phyloP scores from a whole-genome alignment of 2,797 vertebrate genomes.

The Enteromius fasciolatus region DNA sequence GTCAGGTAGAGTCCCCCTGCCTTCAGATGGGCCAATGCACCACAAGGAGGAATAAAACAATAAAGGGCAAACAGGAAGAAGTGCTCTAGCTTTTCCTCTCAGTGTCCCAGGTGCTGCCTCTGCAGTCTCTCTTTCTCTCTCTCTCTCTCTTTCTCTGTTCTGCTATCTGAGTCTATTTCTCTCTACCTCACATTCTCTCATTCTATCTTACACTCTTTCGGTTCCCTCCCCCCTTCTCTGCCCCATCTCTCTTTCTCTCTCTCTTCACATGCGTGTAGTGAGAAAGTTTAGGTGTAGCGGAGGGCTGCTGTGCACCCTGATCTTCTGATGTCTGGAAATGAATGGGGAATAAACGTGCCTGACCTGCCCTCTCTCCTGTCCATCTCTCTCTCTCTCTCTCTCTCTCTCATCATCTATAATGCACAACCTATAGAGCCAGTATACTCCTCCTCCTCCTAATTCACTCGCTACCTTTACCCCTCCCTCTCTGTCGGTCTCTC shows the following conservation, averaged over 20 bases:
- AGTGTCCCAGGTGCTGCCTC: constrained; percentile 77
- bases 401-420: constrained; percentile 53
- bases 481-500: constrained; percentile 47
- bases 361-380: constrained; percentile 57
- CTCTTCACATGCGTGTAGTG: constrained; percentile 49
- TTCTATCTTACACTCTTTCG: constrained; percentile 31
- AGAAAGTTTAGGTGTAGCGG: constrained; percentile 76
- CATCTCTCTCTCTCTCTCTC: constrained; percentile 30
- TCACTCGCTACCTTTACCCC: constrained; percentile 45
- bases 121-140: constrained; percentile 70
- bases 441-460: constrained; percentile 55
- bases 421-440: constrained; percentile 57
- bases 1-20: constrained; percentile 63
- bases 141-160: constrained; percentile 48
- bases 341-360: constrained; percentile 52
- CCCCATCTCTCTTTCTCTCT: constrained; percentile 35
- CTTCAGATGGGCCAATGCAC: constrained; percentile 72
- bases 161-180: constrained; percentile 47
- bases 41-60: constrained; percentile 68
- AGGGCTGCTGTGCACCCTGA: constrained; percentile 63
- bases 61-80: constrained; percentile 57
- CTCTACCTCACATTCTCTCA: constrained; percentile 44
- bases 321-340: constrained; percentile 55
- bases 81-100: constrained; percentile 64
- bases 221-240: constrained; percentile 35